Evolutionary conservation across 2,888 invertebrate genomes (phyloP).

Genomic region (Pseudanteris insignis): DNA sequence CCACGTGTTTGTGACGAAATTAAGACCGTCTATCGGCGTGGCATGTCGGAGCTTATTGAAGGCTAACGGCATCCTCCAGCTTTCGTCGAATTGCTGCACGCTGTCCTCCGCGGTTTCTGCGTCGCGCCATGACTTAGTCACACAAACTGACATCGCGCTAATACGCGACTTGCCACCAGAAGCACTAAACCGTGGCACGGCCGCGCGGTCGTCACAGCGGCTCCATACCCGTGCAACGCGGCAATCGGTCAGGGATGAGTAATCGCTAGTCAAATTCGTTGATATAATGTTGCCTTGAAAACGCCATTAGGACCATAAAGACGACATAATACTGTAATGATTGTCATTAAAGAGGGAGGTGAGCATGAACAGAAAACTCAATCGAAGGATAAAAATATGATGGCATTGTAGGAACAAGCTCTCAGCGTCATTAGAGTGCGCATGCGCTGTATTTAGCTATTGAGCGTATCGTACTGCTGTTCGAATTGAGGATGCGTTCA

Average conservation of each 20-base stretch:
- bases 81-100: constrained; percentile 64
- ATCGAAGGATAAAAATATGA: too few relatives aligned
- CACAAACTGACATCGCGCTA: constrained; percentile 38
- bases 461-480: too few relatives aligned
- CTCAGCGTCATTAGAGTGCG: too few relatives aligned
- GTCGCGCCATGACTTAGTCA: constrained; percentile 39
- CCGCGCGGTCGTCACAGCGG: constrained; percentile 10
- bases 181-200: neutral
- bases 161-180: constrained; percentile 1
- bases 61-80: constrained; percentile 77
- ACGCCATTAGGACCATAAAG: constrained; percentile 34
- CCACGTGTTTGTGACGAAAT: constrained; percentile 81
- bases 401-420: too few relatives aligned
- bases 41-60: constrained; percentile 80
- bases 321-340: constrained; percentile 33
- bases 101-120: constrained; percentile 22
- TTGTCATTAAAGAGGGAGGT: constrained; percentile 15
- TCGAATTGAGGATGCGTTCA: too few relatives aligned
- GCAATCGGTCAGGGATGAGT: too few relatives aligned
- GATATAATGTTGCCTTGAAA: constrained; percentile 20
- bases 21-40: constrained; percentile 76
- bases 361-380: constrained; percentile 22
- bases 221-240: constrained; percentile 14
- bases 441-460: too few relatives aligned
- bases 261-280: constrained; percentile 10